Evolutionary conservation across 2,113 vertebrate species (phyloP).

Genomic region (Microtus ochrogaster): DNA sequence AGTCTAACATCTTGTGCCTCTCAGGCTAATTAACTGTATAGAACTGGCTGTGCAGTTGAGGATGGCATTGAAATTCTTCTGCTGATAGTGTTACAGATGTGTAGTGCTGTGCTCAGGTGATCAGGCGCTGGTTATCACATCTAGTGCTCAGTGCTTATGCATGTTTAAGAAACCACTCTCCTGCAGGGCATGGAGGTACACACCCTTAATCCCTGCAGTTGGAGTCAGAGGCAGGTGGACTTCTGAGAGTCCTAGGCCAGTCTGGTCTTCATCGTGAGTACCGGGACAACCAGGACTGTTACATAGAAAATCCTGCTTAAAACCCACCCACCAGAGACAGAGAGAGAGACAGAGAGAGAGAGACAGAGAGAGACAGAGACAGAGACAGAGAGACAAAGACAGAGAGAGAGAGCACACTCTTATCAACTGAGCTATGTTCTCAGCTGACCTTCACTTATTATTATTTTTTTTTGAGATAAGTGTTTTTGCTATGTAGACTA

Average conservation of each 20-base stretch:
- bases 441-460: not conserved
- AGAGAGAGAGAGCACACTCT: not conserved
- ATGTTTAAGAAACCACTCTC: not conserved
- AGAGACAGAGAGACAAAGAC: not conserved
- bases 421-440: not conserved
- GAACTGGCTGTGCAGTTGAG: not conserved
- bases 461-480: too few relatives aligned
- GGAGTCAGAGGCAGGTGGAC: not conserved
- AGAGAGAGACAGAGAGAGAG: not conserved
- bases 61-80: not conserved
- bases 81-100: not conserved
- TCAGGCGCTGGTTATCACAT: not conserved
- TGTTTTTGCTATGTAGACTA: not conserved
- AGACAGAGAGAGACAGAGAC: too few relatives aligned
- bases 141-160: too few relatives aligned
- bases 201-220: not conserved
- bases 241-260: not conserved
- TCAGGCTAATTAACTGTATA: not conserved
- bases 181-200: not conserved
- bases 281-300: not conserved
- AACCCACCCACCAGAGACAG: not conserved
- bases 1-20: not conserved
- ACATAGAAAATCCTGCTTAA: not conserved
- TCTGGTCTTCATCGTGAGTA: not conserved
- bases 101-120: not conserved